Base-by-base conservation (phyloP, 2,888 invertebrate species). In the Biston betularia region DNA sequence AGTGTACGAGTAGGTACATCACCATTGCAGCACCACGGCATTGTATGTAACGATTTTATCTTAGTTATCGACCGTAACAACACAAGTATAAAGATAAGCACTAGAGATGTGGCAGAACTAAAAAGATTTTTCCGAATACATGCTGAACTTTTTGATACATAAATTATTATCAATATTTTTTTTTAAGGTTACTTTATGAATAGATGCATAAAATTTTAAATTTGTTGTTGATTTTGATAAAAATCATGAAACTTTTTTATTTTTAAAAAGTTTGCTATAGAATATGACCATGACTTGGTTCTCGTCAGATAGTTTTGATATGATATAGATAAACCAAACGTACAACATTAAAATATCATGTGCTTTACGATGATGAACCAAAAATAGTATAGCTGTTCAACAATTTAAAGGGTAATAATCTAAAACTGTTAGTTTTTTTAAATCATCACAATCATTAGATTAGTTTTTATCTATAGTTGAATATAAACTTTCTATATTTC, bases 41-140 rank as follows among this genome's bases (percentile, higher is more conserved):
- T 71, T 74, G 64, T 73, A 62, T 73, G 72, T 69, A 63, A 72
- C 67, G 90, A 90, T 91, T 67, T 74, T 87, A 90, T 91, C 89
- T 79, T 75, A 80, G 83, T 89, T 90, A 91, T 89, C 79, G 87
- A 83, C 82, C 84, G 84, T 75, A 89, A 89, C 90, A 86, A 82
- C 82, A 81, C 79, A 76, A 73, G 72, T 72, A 74, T 81, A 82
- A 73, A 81, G 79, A 69, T 63, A 50, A 50, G 35, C 7, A 6
- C 11, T 56, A 60, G 63, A 52, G 49, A 59, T 63, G 44, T 1
- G 15, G 4, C 11, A 0, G 35, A 3, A 24, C n/a, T n/a, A 15
- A 15, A 24, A n/a, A 10, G n/a, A 6, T 62, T 66, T 63, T 24
- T 33, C 58, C 53, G 66, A 48, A 65, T 15, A 34, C 2, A 50